These are phyloP conservation scores for Drosophila ogumai DNA, from an alignment of 1,140 invertebrate genomes.

Conservation along the genomic window DNA sequence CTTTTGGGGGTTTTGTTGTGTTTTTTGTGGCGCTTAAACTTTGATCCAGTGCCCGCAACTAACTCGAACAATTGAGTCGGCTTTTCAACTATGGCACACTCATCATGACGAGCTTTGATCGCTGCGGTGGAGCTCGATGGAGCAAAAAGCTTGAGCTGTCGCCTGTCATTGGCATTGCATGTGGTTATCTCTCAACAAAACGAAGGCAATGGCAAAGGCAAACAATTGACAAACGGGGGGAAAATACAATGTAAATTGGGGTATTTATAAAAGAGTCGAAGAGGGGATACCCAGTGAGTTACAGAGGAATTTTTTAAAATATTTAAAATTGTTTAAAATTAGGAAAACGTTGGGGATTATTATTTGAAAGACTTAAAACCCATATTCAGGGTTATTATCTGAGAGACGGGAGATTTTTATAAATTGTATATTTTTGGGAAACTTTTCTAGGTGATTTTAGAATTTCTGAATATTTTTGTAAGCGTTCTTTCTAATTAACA, in stretches of 20 bases:
- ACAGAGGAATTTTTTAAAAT: too few relatives aligned
- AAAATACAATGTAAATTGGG: slow-evolving; percentile 4
- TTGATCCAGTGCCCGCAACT: slow-evolving; percentile 17
- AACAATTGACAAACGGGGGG: slow-evolving; percentile 15
- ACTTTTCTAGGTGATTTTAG: too few relatives aligned
- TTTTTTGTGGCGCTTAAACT: slow-evolving; percentile 18
- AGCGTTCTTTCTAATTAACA: too few relatives aligned
- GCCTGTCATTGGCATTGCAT: slow-evolving; percentile 37
- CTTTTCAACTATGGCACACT: slow-evolving; percentile 21
- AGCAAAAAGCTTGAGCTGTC: slow-evolving; percentile 27
- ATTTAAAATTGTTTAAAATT: too few relatives aligned
- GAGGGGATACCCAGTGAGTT: background rate
- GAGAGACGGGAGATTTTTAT: too few relatives aligned
- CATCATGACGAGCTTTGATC: slow-evolving; percentile 41
- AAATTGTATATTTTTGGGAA: too few relatives aligned
- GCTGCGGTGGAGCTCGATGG: background rate
- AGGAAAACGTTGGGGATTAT: background rate
- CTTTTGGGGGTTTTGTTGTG: slow-evolving; percentile 7
- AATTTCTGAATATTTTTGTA: too few relatives aligned
- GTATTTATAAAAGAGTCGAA: background rate
- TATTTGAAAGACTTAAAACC: background rate
- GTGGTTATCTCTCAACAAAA: slow-evolving; percentile 34
- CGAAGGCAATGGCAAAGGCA: slow-evolving; percentile 31
- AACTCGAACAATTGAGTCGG: slow-evolving; percentile 17
- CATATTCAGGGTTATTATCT: too few relatives aligned